A percentile compares a stretch with the other conserved stretches of the same genome.
Evolutionary conservation across 2,113 vertebrate species (phyloP).

Genomic region (Mesoclemmys tuberculata): DNA sequence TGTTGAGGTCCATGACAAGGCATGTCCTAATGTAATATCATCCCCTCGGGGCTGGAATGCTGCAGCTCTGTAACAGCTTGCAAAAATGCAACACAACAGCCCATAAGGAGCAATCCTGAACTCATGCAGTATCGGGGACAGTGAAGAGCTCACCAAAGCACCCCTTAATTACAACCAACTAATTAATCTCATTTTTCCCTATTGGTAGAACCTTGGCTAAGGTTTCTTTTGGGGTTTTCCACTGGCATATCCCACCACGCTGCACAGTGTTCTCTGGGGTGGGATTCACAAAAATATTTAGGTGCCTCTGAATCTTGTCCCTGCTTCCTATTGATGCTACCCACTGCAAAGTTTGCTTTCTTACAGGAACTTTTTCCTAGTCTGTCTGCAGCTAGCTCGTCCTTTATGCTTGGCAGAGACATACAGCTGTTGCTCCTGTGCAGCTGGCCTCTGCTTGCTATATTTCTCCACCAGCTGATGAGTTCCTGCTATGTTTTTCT

Average conservation of each 20-base stretch:
- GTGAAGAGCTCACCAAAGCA: too few relatives aligned
- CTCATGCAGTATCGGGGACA: too few relatives aligned
- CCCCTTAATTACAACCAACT: too few relatives aligned
- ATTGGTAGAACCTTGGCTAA: neutral
- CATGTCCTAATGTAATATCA: too few relatives aligned
- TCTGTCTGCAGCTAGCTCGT: neutral
- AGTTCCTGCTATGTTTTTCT: neutral
- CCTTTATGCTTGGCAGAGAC: neutral
- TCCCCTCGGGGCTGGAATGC: too few relatives aligned
- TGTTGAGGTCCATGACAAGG: too few relatives aligned
- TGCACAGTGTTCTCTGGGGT: neutral
- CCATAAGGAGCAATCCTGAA: too few relatives aligned
- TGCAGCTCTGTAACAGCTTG: too few relatives aligned
- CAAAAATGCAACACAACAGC: too few relatives aligned
- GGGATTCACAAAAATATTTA: neutral
- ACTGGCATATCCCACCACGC: neutral
- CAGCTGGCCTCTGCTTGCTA: neutral
- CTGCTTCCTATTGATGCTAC: neutral
- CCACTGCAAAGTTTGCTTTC: neutral
- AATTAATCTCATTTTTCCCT: neutral
- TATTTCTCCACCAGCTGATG: fast-evolving
- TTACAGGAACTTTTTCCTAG: neutral
- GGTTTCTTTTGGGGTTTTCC: neutral
- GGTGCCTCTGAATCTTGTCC: neutral
- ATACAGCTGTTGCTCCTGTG: neutral